Base-by-base conservation (phyloP, 1,140 invertebrate species). In the Drosophila punjabiensis region DNA sequence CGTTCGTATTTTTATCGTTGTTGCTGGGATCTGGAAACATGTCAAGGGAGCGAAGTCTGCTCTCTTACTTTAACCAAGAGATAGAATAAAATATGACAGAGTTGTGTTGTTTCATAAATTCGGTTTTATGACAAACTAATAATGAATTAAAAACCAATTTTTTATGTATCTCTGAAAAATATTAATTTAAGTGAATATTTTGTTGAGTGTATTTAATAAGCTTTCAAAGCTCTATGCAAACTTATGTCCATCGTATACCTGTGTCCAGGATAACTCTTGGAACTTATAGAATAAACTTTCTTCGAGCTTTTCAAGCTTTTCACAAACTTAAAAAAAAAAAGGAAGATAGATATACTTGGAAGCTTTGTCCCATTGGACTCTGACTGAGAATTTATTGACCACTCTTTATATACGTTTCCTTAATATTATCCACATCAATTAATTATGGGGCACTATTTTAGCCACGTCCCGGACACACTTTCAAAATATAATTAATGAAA, bases 401-500 rank as follows among this genome's bases (percentile, higher is more conserved):
- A 28, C 14, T 50, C 14, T 50, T 52, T 79, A 16, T 61, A 41
- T 20, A 48, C 65, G 52, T 67, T 75, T 69, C 55, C 41, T 53
- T 68, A 70, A 62, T 69, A 67, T 56, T 69, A 63, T 59, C 50
- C 62, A 77, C 48, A 53, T 59, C 82, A 77, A 87, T 86, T 76
- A 86, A 86, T 87, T 82, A 86, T 69, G 75, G 45, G 53, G 37
- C 56, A 74, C 67, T 74, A 82, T 80, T 76, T 80, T 58, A 53
- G 66, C 50, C 67, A 63, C 48, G 66, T 76, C 64, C 39, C 33
- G 50, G 43, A 79, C 76, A 83, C 76, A 76, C 61, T 62, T 52
- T 62, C 70, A 69, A 88, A 88, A 83, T 81, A 83, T 81, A 78
- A 81, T 84, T 84, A 84, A 89, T 88, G 71, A 79, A 81, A 81